Percentiles rank a stretch among this genome's conserved stretches.
Conservation (phyloP, 2,797 vertebrate species). For the Brotula barbata region DNA sequence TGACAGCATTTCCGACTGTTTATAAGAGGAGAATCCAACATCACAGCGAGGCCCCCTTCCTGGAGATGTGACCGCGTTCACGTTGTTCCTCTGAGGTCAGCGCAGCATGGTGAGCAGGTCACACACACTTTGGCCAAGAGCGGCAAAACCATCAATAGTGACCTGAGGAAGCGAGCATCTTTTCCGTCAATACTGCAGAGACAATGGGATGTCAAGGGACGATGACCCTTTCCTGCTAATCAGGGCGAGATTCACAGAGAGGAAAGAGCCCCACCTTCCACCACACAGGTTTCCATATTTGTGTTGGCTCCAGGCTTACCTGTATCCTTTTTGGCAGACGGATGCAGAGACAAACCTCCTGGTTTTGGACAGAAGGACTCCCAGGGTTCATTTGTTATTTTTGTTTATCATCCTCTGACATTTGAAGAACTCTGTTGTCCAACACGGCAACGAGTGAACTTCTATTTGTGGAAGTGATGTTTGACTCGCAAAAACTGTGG, state of each 20-base stretch:
- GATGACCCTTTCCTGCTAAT: slow-evolving; percentile 72
- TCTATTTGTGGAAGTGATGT: slow-evolving; percentile 14
- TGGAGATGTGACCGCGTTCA: slow-evolving; percentile 64
- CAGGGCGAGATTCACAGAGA: slow-evolving; percentile 53
- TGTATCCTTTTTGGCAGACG: slow-evolving; percentile 61
- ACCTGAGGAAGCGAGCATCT: slow-evolving; percentile 61
- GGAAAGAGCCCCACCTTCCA: slow-evolving; percentile 69
- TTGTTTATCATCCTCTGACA: slow-evolving; percentile 47
- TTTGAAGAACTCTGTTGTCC: slow-evolving; percentile 14
- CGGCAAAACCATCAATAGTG: slow-evolving; percentile 14
- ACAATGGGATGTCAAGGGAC: slow-evolving; percentile 75
- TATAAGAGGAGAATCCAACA: slow-evolving; percentile 36
- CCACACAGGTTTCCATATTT: slow-evolving; percentile 70
- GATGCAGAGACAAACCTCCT: slow-evolving; percentile 34
- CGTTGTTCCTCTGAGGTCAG: slow-evolving; percentile 27
- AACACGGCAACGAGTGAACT: slow-evolving; percentile 29
- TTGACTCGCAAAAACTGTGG: slow-evolving; percentile 11
- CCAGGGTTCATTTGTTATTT: slow-evolving; percentile 28
- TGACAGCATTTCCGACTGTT: slow-evolving; percentile 6
- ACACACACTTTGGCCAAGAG: slow-evolving; percentile 28
- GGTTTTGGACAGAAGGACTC: slow-evolving; percentile 30
- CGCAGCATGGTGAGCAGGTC: slow-evolving; percentile 9
- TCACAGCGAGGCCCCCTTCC: slow-evolving; percentile 62
- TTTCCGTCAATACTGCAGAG: slow-evolving; percentile 69
- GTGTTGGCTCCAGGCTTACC: slow-evolving; percentile 66